These are phyloP conservation scores for Zaprionus capensis DNA, from an alignment of 1,140 invertebrate species.

Conservation along the genomic window DNA sequence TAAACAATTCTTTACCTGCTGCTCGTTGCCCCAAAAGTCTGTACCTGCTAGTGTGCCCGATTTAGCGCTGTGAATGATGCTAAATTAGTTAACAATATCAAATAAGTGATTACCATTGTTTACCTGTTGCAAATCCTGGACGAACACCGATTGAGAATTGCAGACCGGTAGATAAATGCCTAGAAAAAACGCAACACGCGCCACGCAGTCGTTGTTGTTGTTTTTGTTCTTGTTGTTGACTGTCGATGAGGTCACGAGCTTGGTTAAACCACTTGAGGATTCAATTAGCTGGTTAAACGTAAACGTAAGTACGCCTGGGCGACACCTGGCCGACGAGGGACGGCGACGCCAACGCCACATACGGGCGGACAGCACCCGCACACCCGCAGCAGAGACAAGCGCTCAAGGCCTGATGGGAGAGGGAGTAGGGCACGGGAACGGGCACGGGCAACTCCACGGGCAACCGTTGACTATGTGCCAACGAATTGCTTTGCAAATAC, in stretches of 20 bases:
- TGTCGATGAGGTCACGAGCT: constrained; percentile 67
- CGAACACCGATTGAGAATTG: background rate
- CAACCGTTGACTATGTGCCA: background rate
- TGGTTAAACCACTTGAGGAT: constrained; percentile 55
- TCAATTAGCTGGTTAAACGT: constrained; percentile 21
- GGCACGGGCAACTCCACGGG: background rate
- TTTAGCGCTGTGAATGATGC: background rate
- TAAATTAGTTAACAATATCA: background rate
- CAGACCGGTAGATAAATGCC: background rate
- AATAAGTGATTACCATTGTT: background rate
- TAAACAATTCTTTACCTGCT: constrained; percentile 23
- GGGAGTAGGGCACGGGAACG: background rate
- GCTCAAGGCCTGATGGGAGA: constrained; percentile 19
- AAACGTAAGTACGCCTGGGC: constrained; percentile 33
- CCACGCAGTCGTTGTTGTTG: constrained; percentile 32
- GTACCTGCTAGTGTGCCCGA: background rate
- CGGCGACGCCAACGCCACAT: constrained; percentile 77
- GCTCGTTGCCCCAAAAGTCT: background rate
- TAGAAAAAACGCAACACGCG: constrained; percentile 28
- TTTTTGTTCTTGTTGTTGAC: constrained; percentile 29
- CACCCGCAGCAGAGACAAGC: constrained; percentile 27
- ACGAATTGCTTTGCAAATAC: background rate
- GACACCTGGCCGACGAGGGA: constrained; percentile 44
- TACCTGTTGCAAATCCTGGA: constrained; percentile 5
- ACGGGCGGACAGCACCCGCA: constrained; percentile 44